Evolutionary conservation across 2,888 invertebrate genomes (phyloP).

Genomic region (Ceraclea dissimilis): DNA sequence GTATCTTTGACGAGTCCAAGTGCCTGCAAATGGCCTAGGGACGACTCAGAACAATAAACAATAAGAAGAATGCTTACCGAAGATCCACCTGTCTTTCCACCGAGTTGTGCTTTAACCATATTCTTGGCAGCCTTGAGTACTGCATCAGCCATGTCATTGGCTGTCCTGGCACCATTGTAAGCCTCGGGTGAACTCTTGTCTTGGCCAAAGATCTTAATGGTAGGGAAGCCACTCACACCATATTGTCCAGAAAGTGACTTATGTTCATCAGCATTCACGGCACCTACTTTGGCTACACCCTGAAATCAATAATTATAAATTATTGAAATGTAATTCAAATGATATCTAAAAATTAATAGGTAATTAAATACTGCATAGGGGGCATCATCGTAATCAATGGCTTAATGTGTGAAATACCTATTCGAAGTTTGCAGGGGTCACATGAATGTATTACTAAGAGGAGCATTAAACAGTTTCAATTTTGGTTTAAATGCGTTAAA

Average conservation of each 20-base stretch:
- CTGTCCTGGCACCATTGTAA: constrained; percentile 78
- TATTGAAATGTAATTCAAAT: background rate
- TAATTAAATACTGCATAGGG: no score
- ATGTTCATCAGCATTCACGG: constrained; percentile 87
- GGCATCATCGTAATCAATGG: no score
- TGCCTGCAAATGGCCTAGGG: no score
- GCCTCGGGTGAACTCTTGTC: constrained; percentile 79
- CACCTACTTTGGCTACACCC: constrained; percentile 91
- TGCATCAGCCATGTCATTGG: constrained; percentile 78
- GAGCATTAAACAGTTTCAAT: no score
- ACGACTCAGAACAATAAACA: no score
- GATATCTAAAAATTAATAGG: background rate
- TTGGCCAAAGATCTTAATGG: constrained; percentile 87
- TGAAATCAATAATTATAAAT: constrained; percentile 33
- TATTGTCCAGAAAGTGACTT: constrained; percentile 72
- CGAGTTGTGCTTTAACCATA: constrained; percentile 63
- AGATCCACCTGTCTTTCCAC: constrained; percentile 46
- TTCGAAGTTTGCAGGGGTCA: no score
- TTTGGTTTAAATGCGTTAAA: background rate
- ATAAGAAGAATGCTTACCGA: constrained; percentile 31
- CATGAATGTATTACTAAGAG: no score
- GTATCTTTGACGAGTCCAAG: no score
- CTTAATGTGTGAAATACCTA: no score
- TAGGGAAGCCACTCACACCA: constrained; percentile 87
- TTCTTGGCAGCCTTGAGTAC: constrained; percentile 70